Percentiles rank a stretch among this genome's conserved stretches.
Evolutionary conservation across 2,113 vertebrate species (phyloP).

Genomic region (Calidris pygmaea): DNA sequence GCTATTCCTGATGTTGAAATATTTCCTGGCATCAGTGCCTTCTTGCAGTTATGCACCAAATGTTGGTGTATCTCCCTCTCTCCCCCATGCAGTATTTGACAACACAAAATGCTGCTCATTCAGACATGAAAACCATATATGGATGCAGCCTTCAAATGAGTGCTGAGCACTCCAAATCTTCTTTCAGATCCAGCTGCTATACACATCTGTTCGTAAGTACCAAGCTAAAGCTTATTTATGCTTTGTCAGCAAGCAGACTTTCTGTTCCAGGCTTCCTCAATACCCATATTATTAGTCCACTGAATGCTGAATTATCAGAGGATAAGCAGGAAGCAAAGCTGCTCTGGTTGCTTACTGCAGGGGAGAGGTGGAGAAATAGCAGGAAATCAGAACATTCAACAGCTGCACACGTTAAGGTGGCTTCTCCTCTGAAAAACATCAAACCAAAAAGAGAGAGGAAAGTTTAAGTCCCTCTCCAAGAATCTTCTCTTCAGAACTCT

Average conservation of each 20-base stretch:
- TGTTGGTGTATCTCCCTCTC: neutral
- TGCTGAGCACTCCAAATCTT: conserved; percentile 39
- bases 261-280: conserved; percentile 29
- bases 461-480: neutral
- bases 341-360: neutral
- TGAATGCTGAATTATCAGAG: conserved; percentile 17
- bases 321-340: conserved; percentile 46
- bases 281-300: neutral
- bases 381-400: conserved; percentile 21
- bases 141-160: neutral
- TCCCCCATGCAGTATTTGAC: neutral
- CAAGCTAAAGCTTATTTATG: conserved; percentile 40
- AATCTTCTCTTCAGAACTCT: neutral
- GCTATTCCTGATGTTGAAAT: neutral
- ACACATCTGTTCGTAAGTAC: conserved; percentile 43
- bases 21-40: neutral
- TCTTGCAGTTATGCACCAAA: neutral
- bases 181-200: conserved; percentile 50
- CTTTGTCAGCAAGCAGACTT: conserved; percentile 52
- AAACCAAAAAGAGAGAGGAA: neutral
- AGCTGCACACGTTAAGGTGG: neutral
- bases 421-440: neutral
- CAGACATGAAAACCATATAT: conserved; percentile 27
- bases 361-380: neutral
- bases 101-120: conserved; percentile 23